phyloP scores from a whole-genome alignment of 2,888 invertebrate genomes.

The Metellina segmentata region DNA sequence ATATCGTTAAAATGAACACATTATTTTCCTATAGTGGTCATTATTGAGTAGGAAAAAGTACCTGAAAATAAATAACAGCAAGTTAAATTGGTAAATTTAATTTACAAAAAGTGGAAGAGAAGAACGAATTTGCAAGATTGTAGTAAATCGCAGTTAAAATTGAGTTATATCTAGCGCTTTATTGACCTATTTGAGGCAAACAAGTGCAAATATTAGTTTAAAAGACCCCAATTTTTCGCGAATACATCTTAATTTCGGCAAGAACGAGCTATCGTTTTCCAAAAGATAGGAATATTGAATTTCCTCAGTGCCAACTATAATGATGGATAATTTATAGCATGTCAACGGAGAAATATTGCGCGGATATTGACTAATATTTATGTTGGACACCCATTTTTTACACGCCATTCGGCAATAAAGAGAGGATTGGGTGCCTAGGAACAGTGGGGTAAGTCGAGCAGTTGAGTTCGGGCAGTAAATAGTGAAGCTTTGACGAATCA shows the following conservation, averaged over 20 bases:
- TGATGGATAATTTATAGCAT: background rate
- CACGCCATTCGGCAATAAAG: slow-evolving; percentile 25
- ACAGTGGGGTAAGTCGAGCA: background rate
- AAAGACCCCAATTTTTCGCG: background rate
- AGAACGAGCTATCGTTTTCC: background rate
- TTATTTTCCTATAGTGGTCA: too few relatives aligned
- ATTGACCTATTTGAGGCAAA: background rate
- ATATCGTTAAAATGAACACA: too few relatives aligned
- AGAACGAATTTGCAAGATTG: too few relatives aligned
- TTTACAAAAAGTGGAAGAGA: too few relatives aligned
- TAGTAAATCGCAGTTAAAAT: too few relatives aligned
- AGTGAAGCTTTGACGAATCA: too few relatives aligned
- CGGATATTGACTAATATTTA: background rate
- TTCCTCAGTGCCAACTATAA: background rate
- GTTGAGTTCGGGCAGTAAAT: too few relatives aligned
- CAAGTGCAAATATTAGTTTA: background rate
- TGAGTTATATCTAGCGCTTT: background rate
- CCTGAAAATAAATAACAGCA: too few relatives aligned
- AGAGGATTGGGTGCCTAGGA: background rate
- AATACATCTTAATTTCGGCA: background rate
- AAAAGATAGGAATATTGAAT: background rate
- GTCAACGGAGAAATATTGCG: background rate
- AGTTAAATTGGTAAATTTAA: too few relatives aligned
- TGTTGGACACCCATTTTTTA: slow-evolving; percentile 21
- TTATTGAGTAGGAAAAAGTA: too few relatives aligned